Percentiles rank a stretch among this genome's conserved stretches.
These are phyloP conservation scores for Bellardia bayeri DNA, from an alignment of 2,888 invertebrate species.

Conservation along the genomic window DNA sequence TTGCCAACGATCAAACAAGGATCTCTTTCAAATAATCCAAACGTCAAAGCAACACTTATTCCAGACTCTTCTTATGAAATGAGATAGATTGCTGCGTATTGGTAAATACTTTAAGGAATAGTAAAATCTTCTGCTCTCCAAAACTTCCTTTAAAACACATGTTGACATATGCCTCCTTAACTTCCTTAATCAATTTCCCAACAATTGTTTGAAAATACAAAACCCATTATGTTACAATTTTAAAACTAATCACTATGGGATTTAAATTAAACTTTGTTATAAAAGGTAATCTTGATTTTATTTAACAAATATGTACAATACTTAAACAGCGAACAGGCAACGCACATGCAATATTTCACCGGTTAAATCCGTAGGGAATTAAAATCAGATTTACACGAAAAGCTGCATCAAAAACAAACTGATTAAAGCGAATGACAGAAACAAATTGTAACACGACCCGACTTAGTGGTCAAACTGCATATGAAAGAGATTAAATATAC, in stretches of 20 bases:
- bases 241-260: constrained; percentile 31
- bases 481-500: constrained; percentile 36
- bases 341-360: background rate
- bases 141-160: background rate
- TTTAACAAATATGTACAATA: constrained; percentile 50
- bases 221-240: constrained; percentile 46
- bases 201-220: constrained; percentile 15
- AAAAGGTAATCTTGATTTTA: constrained; percentile 47
- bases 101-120: no score
- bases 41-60: no score
- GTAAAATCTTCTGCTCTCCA: no score
- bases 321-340: background rate
- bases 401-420: constrained; percentile 48
- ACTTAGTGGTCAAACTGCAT: background rate
- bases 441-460: constrained; percentile 3
- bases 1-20: no score
- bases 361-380: constrained; percentile 25
- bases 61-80: no score
- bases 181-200: constrained; percentile 8
- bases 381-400: constrained; percentile 32
- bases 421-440: background rate
- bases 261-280: constrained; percentile 30
- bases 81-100: no score
- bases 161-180: background rate
- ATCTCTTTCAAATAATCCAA: no score